Evolutionary conservation across 2,888 invertebrate species (phyloP).

Genomic region (Archips crataeganus): DNA sequence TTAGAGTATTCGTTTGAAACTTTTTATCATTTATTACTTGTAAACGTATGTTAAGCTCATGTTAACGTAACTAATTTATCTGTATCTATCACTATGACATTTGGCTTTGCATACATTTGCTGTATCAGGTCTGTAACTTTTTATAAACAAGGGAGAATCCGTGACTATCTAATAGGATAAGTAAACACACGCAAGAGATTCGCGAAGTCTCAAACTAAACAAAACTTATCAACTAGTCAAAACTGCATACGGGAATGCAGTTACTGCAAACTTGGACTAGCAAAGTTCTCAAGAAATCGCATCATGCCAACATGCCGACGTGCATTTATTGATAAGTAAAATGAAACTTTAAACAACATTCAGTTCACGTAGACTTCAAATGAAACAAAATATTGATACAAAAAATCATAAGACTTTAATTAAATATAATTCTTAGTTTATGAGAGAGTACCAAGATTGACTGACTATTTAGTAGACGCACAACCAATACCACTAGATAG

Average conservation of each 20-base stretch:
- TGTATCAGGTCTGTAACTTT: too few species aligned
- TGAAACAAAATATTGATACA: background rate
- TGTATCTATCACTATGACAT: too few species aligned
- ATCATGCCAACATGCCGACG: conserved; percentile 46
- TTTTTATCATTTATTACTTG: too few species aligned
- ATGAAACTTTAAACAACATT: background rate
- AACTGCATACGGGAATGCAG: conserved; percentile 58
- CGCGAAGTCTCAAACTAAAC: conserved; percentile 53
- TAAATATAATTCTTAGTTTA: too few species aligned
- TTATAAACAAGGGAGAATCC: conserved; percentile 42
- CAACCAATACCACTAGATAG: too few species aligned
- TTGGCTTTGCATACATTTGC: too few species aligned
- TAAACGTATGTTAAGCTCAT: too few species aligned
- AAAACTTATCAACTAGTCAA: conserved; percentile 55
- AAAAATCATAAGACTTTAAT: too few species aligned
- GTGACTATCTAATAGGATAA: conserved; percentile 54
- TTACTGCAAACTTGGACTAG: conserved; percentile 54
- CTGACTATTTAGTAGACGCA: too few species aligned
- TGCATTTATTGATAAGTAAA: conserved; percentile 40
- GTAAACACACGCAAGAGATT: conserved; percentile 55
- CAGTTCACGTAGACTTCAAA: background rate
- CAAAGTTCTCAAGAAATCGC: conserved; percentile 47
- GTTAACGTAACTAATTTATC: too few species aligned
- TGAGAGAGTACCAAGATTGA: too few species aligned
- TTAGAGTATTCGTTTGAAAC: too few species aligned